Percentiles rank a stretch among this genome's conserved stretches.
Evolutionary conservation across 2,888 invertebrate species (phyloP).

Genomic region (Apamea epomidion): DNA sequence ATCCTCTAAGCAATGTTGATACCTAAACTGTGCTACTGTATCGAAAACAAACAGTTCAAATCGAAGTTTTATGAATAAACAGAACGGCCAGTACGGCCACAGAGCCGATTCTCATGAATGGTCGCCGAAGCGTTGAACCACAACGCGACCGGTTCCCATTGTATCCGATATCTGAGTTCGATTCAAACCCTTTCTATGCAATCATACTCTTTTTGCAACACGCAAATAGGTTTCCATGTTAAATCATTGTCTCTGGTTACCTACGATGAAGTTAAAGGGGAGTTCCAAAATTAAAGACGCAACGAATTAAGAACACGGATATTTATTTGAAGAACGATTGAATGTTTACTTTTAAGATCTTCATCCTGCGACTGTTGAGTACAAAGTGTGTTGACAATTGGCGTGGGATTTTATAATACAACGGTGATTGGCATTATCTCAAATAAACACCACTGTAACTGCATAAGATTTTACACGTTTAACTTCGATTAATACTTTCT

Average conservation of each 20-base stretch:
- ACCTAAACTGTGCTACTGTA: not conserved
- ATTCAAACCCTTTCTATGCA: conserved; percentile 49
- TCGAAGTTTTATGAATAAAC: conserved; percentile 51
- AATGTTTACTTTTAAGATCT: conserved; percentile 9
- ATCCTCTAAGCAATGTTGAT: not conserved
- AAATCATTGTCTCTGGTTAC: conserved; percentile 15
- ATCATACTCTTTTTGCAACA: conserved; percentile 39
- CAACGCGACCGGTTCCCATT: conserved; percentile 62
- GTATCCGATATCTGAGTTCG: conserved; percentile 61
- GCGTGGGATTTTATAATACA: conserved; percentile 37
- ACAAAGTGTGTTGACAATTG: conserved; percentile 33
- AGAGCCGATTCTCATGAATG: conserved; percentile 63
- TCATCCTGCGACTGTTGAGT: conserved; percentile 6
- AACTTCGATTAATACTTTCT: conserved; percentile 20
- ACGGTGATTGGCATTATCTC: conserved; percentile 27
- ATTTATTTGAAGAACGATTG: not conserved
- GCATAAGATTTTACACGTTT: conserved; percentile 40
- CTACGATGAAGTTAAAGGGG: conserved; percentile 17
- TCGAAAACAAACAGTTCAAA: conserved; percentile 10
- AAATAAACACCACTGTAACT: conserved; percentile 12
- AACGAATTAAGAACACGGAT: not conserved
- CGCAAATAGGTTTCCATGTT: conserved; percentile 40
- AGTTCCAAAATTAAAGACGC: conserved; percentile 14
- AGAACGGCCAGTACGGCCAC: conserved; percentile 44
- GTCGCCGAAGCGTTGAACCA: conserved; percentile 61